Evolutionary conservation across 2,113 vertebrate genomes (phyloP).

Genomic region (western clawed frog (Xenopus tropicalis)): DNA sequence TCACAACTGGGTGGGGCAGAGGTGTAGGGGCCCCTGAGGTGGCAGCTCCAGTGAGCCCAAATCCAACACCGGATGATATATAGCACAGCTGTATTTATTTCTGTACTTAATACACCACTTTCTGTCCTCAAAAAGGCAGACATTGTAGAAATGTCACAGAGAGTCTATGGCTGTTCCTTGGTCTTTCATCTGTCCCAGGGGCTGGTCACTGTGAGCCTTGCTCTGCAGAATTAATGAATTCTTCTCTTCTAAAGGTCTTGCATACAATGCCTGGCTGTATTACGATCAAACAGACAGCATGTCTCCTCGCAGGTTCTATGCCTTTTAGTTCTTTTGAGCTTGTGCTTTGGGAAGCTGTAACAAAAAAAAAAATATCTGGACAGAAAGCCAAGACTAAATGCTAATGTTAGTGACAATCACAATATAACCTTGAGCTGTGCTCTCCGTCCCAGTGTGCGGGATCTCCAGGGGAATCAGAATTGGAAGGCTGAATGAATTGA

Average conservation of each 20-base stretch:
- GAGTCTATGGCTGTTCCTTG: too few relatives aligned
- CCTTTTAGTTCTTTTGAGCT: slow-evolving; percentile 10
- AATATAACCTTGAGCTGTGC: slow-evolving; percentile 28
- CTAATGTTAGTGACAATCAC: slow-evolving; percentile 8
- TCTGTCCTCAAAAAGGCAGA: too few relatives aligned
- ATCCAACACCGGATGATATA: too few relatives aligned
- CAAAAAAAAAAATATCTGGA: slow-evolving; percentile 22
- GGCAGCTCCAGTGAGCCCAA: too few relatives aligned
- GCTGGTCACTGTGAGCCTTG: too few relatives aligned
- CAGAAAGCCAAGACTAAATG: slow-evolving; percentile 16
- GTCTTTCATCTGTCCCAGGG: too few relatives aligned
- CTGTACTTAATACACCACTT: too few relatives aligned
- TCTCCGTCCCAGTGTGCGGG: slow-evolving; percentile 6
- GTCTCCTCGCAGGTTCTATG: neutral
- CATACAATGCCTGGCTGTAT: neutral
- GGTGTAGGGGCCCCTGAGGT: too few relatives aligned
- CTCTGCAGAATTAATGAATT: too few relatives aligned
- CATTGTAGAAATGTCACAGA: too few relatives aligned
- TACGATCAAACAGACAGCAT: neutral
- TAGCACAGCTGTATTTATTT: too few relatives aligned
- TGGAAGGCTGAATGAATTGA: neutral
- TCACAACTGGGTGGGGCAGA: too few relatives aligned
- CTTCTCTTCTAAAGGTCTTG: neutral
- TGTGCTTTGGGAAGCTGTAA: slow-evolving; percentile 1
- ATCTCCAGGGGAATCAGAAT: slow-evolving; percentile 26